Base-by-base conservation (phyloP, 2,888 invertebrate genomes). In the Hypselothyrea guttata region DNA sequence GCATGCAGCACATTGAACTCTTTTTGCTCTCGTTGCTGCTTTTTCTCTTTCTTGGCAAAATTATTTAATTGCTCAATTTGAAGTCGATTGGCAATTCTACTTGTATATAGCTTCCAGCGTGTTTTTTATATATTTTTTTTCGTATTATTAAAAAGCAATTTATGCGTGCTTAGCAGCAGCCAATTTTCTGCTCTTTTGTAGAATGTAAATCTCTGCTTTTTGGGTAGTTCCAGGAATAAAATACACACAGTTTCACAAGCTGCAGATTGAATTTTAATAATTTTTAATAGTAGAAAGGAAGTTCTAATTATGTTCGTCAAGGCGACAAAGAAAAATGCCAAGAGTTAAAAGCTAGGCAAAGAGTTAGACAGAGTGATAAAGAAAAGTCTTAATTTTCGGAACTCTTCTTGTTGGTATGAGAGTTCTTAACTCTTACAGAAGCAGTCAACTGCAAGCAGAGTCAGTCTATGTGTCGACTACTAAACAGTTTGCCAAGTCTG, bases 1-100 rank as follows among this genome's bases (percentile, higher is more conserved):
- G 65, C 61, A 74, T 59, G 67, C 57, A 49, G 76, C 61, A 71
- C 81, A 74, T 69, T 77, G 77, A 76, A 73, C 81, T 81, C 48
- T 41, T 13, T 5, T 35, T 3, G n/a, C 9, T 7, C 15, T 15
- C 9, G 1, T 8, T 4, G 0, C 16, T 16, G 3, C 66, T 49
- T 52, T 18, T 37, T 12, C 16, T 12, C 53, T 30, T 12, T n/a
- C 44, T 44, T 28, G 40, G 58, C 48, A 64, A 70, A 70, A 64
- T 64, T 48, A 37, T 48, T 68, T 70, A 75, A 75, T 75, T 75
- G 70, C 75, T 70, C 52, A 72, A 72, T 75, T 74, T 69, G n/a
- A 61, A 55, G 56, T 58, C 66, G 47, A 60, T 72, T 56, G 71
- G 45, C 70, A 57, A 63, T 74, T 57, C 62, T 38, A 52, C 49